Percentiles rank a stretch among this genome's conserved stretches.
phyloP scores from a whole-genome alignment of 2,888 invertebrate genomes.

The Lepidocyrtoides sp. region DNA sequence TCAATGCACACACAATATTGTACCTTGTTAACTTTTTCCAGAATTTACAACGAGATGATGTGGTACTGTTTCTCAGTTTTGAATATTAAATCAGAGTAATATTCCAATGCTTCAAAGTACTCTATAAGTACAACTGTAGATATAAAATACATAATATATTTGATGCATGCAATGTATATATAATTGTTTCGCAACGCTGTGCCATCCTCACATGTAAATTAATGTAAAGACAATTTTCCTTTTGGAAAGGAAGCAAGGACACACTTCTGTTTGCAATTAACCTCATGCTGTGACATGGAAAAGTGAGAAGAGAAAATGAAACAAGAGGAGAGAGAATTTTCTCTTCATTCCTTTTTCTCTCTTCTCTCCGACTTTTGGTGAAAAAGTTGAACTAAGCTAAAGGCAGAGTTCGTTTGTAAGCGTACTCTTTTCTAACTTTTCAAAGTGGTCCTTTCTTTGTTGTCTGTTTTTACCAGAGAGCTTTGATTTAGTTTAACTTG shows the following conservation, averaged over 20 bases:
- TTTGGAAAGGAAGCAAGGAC: conserved; percentile 31
- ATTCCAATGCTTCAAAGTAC: conserved; percentile 4
- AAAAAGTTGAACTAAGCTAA: conserved; percentile 14
- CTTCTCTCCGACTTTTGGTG: neutral
- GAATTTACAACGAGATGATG: neutral
- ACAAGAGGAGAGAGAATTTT: conserved; percentile 43
- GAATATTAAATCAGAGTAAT: conserved; percentile 63
- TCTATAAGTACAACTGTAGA: neutral
- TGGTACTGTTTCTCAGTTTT: conserved; percentile 30
- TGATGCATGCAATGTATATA: no score
- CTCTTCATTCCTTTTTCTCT: conserved; percentile 52
- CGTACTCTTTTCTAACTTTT: neutral
- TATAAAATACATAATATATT: neutral
- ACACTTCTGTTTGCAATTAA: conserved; percentile 73
- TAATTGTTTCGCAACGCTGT: neutral
- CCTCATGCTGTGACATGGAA: conserved; percentile 76
- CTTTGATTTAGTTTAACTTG: neutral
- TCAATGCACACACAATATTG: neutral
- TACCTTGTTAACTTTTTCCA: neutral
- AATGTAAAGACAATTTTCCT: neutral
- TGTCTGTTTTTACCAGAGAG: neutral
- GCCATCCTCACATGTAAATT: neutral
- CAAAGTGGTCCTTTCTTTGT: neutral
- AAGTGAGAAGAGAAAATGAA: conserved; percentile 72
- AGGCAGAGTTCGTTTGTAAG: neutral